These are phyloP conservation scores for Pipistrellus nathusii DNA, from an alignment of 2,797 vertebrate species.

Conservation along the genomic window DNA sequence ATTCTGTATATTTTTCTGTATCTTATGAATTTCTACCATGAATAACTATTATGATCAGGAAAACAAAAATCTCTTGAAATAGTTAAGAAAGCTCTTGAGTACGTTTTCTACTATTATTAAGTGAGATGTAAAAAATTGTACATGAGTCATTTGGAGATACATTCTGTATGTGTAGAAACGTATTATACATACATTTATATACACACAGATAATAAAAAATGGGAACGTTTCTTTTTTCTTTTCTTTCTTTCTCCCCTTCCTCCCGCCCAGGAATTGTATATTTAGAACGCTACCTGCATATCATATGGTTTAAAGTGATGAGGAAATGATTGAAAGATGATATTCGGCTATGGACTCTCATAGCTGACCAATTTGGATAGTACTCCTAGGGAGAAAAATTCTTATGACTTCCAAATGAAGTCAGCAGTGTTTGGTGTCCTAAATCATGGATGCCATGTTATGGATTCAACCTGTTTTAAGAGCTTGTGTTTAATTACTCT, in stretches of 20 bases:
- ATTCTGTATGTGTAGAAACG: not conserved
- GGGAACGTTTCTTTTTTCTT: not conserved
- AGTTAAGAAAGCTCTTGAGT: conserved; percentile 46
- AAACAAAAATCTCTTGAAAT: conserved; percentile 52
- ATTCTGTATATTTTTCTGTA: conserved; percentile 53
- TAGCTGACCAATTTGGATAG: not conserved
- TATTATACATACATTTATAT: not conserved
- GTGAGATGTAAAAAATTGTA: not conserved
- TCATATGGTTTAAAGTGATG: not conserved
- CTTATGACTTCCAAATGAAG: not conserved
- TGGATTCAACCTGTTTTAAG: not conserved
- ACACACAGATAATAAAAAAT: not conserved
- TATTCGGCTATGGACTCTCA: not conserved
- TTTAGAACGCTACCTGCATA: not conserved
- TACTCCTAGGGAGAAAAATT: not conserved
- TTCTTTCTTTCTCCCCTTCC: not conserved
- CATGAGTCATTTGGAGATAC: not conserved
- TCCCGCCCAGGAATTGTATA: not conserved
- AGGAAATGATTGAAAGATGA: not conserved
- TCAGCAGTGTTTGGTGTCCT: not conserved
- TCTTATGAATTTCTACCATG: conserved; percentile 17
- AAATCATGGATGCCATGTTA: not conserved
- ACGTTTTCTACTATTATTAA: conserved; percentile 32
- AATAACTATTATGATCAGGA: conserved; percentile 17
- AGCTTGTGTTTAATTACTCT: conserved; percentile 39